Base-by-base conservation (phyloP, 2,113 vertebrate genomes). In the Lepus americanus region DNA sequence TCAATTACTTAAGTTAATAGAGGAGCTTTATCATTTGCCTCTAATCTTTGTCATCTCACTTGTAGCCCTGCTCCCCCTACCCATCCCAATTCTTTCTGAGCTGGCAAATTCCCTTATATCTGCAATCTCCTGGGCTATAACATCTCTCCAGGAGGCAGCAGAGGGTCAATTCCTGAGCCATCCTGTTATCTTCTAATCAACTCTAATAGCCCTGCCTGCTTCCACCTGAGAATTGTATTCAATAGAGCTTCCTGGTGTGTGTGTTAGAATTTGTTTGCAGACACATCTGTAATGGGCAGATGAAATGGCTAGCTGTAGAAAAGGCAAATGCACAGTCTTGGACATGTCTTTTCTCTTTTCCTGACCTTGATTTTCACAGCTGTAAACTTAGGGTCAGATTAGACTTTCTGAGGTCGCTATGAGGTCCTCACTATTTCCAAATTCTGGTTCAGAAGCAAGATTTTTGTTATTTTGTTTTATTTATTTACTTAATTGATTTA, bases 121-220 rank as follows among this genome's bases (percentile, higher is more conserved):
- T 94, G 90, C 92, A 69, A 5, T 94, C 84, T 95, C n/a, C 91
- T 86, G 53, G 90, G 95, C 89, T 74, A 72, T 61, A 92, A 16
- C 39, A 20, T 79, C 23, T 93, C 61, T 95, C 59, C 13, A 79
- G 69, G 77, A 92, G 29, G 20, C 25, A 90, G 77, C 10, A 2
- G 36, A 90, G 51, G 73, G 76, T 92, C 93, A 89, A 36, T 89
- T 97, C 94, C 97, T 95, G 55, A 66, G 95, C 76, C 94, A 81
- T 91, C 92, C 96, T 98, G 96, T 97, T 98, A 97, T 97, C 98
- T 98, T 97, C 96, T 97, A 97, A 98, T 97, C 97, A 97, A 96
- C 94, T 97, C 94, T 97, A 96, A 96, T 95, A 96, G 94, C 89
- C 92, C 95, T 97, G 91, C 84, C 94, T 96, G 94, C 87, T 96